Evolutionary conservation across 2,888 invertebrate species (phyloP), one percentile per base, ranked within the genome.

Genomic region (Calephelis perditalis): DNA sequence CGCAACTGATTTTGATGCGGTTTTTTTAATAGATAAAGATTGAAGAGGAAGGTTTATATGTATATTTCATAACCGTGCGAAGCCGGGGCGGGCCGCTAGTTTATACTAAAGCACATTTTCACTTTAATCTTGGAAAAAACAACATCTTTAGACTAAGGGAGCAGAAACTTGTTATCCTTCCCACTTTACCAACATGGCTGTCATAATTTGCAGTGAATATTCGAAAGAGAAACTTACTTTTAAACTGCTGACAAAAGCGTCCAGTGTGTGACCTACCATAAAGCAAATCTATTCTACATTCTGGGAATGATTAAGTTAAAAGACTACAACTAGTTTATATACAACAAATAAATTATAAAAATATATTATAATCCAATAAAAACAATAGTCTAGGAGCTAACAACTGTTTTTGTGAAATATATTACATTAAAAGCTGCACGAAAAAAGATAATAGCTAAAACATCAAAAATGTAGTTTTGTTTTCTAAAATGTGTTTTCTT

Each of bases 241-340:
- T 52, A 10, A 52, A 52, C 15, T 26, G 61, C 71, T 70, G 68
- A 64, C 67, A 70, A 69, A 70, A 64, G 63, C 67, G 63, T 68
- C 70, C 72, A 75, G 71, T 75, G 69, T 75, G 78, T 79, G 82
- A 62, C 70, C 52, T 35, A 52, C 26, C 52, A 11, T 81, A 82
- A 84, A 84, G 82, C 83, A 81, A 85, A 79, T 75, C 75, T 76
- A 78, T 76, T 69, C 77, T 80, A 83, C 82, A 84, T 83, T 85
- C 83, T 81, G 78, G 81, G 84, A 87, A 86, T 84, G 85, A 81
- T 71, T 62, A 64, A 66, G 70, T 75, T 72, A 77, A 77, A 75
- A 73, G 71, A 71, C 75, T 77, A 71, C 67, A 69, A 70, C 73
- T 74, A 70, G 68, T 61, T 65, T 81, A 78, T 79, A 76, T 79